These are phyloP conservation scores for Orgyia antiqua DNA, from an alignment of 2,888 invertebrate species.

Conservation along the genomic window DNA sequence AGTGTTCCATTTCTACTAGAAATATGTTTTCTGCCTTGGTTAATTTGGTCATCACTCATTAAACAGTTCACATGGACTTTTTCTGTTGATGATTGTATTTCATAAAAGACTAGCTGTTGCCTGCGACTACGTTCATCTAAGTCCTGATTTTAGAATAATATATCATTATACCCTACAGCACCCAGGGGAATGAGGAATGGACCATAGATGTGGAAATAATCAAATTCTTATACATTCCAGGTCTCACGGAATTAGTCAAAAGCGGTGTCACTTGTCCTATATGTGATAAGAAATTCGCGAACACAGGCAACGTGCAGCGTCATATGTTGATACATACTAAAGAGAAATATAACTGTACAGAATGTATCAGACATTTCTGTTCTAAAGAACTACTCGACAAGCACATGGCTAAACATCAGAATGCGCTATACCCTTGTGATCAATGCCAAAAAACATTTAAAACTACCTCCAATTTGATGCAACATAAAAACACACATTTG, in stretches of 20 bases:
- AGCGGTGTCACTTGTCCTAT: constrained; percentile 14
- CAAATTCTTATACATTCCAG: too few relatives aligned
- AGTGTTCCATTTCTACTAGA: too few relatives aligned
- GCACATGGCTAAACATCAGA: constrained; percentile 23
- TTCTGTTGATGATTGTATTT: too few relatives aligned
- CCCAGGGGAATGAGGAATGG: too few relatives aligned
- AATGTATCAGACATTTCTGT: constrained; percentile 20
- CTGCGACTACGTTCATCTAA: too few relatives aligned
- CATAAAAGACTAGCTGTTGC: too few relatives aligned
- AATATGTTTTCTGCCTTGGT: too few relatives aligned
- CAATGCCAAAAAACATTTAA: constrained; percentile 39
- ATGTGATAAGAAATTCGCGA: constrained; percentile 26
- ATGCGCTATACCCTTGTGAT: constrained; percentile 23
- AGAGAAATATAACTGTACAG: constrained; percentile 14
- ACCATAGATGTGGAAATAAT: too few relatives aligned
- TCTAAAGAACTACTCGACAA: constrained; percentile 14
- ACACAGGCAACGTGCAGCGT: constrained; percentile 19
- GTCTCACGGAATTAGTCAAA: background rate
- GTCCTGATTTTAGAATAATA: too few relatives aligned
- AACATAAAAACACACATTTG: constrained; percentile 36
- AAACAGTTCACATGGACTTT: too few relatives aligned
- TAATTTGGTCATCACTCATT: too few relatives aligned
- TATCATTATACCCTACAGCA: too few relatives aligned
- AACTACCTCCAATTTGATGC: constrained; percentile 34
- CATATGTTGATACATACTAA: constrained; percentile 23